phyloP scores from a whole-genome alignment of 2,113 vertebrate genomes.

The Rutilus rutilus region DNA sequence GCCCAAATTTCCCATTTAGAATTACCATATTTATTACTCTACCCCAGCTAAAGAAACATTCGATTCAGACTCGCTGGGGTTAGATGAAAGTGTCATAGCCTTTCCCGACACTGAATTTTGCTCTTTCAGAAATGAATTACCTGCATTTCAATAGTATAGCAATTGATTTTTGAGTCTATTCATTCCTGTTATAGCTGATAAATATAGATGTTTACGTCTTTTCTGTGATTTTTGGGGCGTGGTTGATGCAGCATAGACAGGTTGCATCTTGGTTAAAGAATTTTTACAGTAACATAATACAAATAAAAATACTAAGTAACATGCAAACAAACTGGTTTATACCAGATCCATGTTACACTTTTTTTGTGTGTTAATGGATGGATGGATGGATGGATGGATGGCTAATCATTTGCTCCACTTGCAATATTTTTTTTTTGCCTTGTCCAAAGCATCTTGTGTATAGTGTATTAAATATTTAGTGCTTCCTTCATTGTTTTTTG shows the following conservation, averaged over 20 bases:
- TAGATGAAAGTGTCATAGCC: slow-evolving; percentile 47
- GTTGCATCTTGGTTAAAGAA: neutral
- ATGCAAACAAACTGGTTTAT: neutral
- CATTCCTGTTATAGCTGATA: slow-evolving; percentile 35
- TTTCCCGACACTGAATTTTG: slow-evolving; percentile 42
- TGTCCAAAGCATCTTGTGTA: no score
- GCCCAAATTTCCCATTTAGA: slow-evolving; percentile 32
- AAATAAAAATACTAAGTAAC: neutral
- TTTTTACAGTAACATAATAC: neutral
- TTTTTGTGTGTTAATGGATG: no score
- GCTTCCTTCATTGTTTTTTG: neutral
- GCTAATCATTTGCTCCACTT: neutral
- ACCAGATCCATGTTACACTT: no score
- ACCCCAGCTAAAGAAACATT: slow-evolving; percentile 53
- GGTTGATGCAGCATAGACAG: neutral
- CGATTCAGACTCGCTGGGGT: slow-evolving; percentile 46
- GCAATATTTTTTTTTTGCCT: no score
- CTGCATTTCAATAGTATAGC: slow-evolving; percentile 20
- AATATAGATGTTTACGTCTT: slow-evolving; percentile 29
- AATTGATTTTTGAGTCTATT: slow-evolving; percentile 42
- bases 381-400: no score
- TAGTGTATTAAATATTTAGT: no score
- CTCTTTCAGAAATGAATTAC: slow-evolving; percentile 47
- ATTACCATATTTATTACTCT: slow-evolving; percentile 58
- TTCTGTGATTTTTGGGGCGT: neutral